Conservation (phyloP, 1,140 invertebrate species). For the Achatina immaculata region DNA sequence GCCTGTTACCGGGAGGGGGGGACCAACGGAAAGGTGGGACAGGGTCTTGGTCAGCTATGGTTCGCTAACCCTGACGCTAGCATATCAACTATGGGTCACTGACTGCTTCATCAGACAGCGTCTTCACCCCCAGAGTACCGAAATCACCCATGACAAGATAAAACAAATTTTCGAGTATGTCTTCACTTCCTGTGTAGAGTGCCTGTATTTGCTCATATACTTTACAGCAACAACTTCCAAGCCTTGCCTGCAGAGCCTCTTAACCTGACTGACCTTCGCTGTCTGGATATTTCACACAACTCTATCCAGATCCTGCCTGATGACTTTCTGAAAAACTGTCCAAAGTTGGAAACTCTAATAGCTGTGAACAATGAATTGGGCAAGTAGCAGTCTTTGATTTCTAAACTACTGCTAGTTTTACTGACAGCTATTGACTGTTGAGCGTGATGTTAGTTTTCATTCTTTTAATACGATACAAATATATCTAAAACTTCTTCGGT, state of each 20-base stretch:
- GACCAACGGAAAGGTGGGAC: no score
- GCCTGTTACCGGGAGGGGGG: no score
- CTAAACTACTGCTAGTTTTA: neutral
- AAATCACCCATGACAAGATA: no score
- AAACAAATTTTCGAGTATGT: no score
- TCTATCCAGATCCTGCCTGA: conserved; percentile 50
- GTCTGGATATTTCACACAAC: conserved; percentile 55
- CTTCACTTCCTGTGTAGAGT: no score
- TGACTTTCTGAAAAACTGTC: conserved; percentile 46
- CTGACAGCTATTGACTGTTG: neutral
- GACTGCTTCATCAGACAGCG: no score
- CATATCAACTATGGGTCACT: no score
- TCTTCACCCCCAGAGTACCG: no score
- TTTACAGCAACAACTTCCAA: conserved; percentile 35
- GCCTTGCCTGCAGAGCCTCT: conserved; percentile 36
- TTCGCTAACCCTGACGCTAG: no score
- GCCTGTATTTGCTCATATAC: neutral
- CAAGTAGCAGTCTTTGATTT: conserved; percentile 31
- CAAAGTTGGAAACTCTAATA: conserved; percentile 51
- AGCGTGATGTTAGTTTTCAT: neutral
- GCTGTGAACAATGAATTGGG: conserved; percentile 54
- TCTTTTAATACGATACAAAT: no score
- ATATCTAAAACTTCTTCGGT: no score
- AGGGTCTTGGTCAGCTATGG: no score
- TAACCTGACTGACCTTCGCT: conserved; percentile 44